These are phyloP conservation scores for Trichogramma pretiosum DNA, from an alignment of 1,140 invertebrate species.

Conservation along the genomic window DNA sequence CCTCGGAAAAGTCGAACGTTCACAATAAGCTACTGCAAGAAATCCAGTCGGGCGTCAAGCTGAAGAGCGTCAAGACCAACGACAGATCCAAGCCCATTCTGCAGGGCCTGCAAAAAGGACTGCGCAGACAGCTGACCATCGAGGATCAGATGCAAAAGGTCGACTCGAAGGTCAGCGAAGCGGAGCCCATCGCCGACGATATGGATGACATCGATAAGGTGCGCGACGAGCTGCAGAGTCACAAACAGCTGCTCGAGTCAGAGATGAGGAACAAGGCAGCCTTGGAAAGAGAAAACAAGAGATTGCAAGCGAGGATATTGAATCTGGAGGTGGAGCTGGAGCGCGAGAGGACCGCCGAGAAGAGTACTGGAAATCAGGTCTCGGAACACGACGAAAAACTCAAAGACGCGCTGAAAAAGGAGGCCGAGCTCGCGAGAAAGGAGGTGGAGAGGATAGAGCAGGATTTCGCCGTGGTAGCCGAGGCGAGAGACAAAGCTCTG, in stretches of 20 bases:
- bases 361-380: constrained; percentile 39
- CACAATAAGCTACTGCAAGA: constrained; percentile 76
- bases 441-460: constrained; percentile 70
- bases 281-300: constrained; percentile 76
- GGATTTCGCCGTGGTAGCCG: constrained; percentile 63
- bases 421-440: constrained; percentile 65
- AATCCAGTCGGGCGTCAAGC: constrained; percentile 67
- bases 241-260: constrained; percentile 79
- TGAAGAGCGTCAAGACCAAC: constrained; percentile 72
- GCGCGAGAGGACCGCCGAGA: constrained; percentile 53
- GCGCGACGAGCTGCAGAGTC: constrained; percentile 82
- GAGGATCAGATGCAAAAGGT: constrained; percentile 80
- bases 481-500: constrained; percentile 66
- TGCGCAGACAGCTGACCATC: constrained; percentile 77
- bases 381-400: constrained; percentile 52
- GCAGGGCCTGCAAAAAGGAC: constrained; percentile 74
- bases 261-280: constrained; percentile 80
- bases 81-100: constrained; percentile 78
- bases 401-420: constrained; percentile 56
- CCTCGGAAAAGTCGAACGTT: constrained; percentile 74
- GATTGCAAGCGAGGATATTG: constrained; percentile 64
- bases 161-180: constrained; percentile 41
- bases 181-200: constrained; percentile 63
- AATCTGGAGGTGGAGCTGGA: constrained; percentile 71
- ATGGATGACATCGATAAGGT: constrained; percentile 84